Conservation (phyloP, 2,797 vertebrate genomes). For the Ispidina picta region DNA sequence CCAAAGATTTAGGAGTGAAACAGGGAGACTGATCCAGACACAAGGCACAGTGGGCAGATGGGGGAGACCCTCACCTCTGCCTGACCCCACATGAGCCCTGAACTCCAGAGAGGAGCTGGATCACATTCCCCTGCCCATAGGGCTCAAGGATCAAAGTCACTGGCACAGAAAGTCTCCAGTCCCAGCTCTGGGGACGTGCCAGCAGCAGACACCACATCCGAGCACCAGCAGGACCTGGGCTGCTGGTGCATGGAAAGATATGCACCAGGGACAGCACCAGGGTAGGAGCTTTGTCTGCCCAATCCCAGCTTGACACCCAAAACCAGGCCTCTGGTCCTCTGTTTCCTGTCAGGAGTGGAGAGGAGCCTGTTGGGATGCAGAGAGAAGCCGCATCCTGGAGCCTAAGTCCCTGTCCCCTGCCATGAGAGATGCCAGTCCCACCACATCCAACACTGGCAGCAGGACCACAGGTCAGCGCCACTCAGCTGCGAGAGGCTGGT, state of each 20-base stretch:
- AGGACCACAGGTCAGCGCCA: background rate
- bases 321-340: accelerated
- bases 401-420: background rate
- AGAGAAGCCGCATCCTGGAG: no score
- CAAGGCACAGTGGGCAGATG: accelerated
- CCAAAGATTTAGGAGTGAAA: background rate
- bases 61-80: background rate
- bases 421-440: no score
- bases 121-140: accelerated
- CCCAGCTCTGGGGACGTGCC: accelerated
- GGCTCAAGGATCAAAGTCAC: background rate
- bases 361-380: background rate
- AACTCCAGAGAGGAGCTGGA: background rate
- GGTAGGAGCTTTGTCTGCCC: background rate
- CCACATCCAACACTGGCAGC: background rate
- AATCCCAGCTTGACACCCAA: background rate
- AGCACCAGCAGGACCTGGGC: background rate
- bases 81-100: background rate
- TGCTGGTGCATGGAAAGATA: background rate
- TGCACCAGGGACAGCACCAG: accelerated
- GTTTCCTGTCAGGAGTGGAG: background rate
- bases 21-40: background rate
- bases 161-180: accelerated
- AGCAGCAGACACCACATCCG: accelerated
- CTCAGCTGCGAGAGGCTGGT: background rate